Evolutionary conservation across 1,140 invertebrate species (phyloP).

Genomic region (Cotesia glomerata): DNA sequence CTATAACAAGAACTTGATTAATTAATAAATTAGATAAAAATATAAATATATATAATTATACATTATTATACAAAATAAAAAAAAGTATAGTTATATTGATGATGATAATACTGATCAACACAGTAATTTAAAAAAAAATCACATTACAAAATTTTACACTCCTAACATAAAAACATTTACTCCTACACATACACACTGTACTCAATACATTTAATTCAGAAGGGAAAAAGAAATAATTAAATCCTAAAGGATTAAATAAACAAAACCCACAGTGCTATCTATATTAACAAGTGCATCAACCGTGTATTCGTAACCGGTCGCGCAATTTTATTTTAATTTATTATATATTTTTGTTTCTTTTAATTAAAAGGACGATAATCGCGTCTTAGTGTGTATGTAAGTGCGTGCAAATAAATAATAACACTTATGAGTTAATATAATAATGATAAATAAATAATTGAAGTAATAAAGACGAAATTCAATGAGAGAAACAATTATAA

Average conservation of each 20-base stretch:
- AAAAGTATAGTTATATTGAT: constrained; percentile 44
- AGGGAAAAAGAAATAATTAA: constrained; percentile 20
- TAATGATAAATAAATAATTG: constrained; percentile 3
- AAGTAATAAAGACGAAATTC: constrained; percentile 19
- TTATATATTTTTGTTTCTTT: no score
- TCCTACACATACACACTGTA: constrained; percentile 37
- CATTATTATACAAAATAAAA: constrained; percentile 40
- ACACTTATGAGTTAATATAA: constrained; percentile 27
- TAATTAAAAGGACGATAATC: constrained; percentile 31
- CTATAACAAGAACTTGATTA: constrained; percentile 48
- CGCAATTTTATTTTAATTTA: constrained; percentile 34
- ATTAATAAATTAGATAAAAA: constrained; percentile 27
- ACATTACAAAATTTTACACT: background rate
- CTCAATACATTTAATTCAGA: background rate
- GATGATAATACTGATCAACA: constrained; percentile 28
- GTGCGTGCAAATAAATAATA: constrained; percentile 35
- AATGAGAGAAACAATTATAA: constrained; percentile 20
- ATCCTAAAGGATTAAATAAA: constrained; percentile 26
- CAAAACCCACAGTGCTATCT: constrained; percentile 41
- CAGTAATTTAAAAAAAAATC: constrained; percentile 9
- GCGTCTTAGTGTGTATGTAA: constrained; percentile 39
- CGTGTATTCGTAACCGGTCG: constrained; percentile 41
- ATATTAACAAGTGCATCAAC: constrained; percentile 44
- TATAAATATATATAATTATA: constrained; percentile 38
- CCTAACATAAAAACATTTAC: constrained; percentile 16